phyloP scores from a whole-genome alignment of 2,888 invertebrate species.

The Odontocerum albicorne region DNA sequence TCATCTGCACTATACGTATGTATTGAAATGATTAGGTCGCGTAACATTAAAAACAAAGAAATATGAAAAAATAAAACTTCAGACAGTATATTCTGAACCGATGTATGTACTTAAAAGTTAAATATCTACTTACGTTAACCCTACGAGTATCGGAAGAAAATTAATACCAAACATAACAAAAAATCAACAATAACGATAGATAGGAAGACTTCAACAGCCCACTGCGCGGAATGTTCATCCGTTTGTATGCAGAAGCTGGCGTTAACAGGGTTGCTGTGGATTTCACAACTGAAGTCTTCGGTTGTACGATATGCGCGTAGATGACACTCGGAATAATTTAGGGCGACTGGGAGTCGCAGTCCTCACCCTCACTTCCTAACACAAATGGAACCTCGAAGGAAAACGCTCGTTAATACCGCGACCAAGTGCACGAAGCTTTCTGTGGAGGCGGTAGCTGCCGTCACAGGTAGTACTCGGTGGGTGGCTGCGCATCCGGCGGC shows the following conservation, averaged over 20 bases:
- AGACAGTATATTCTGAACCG: too few relatives aligned
- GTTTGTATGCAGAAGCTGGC: too few relatives aligned
- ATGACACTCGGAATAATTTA: slow-evolving; percentile 6
- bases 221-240: too few relatives aligned
- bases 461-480: slow-evolving; percentile 42
- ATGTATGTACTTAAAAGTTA: too few relatives aligned
- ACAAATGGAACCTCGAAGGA: not conserved
- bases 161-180: slow-evolving; percentile 58
- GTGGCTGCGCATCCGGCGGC: slow-evolving; percentile 46
- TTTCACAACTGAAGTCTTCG: too few relatives aligned
- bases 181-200: slow-evolving; percentile 34
- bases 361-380: slow-evolving; percentile 4
- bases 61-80: too few relatives aligned
- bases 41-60: too few relatives aligned
- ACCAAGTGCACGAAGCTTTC: slow-evolving; percentile 53
- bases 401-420: slow-evolving; percentile 45
- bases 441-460: slow-evolving; percentile 35
- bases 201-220: slow-evolving; percentile 15
- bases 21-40: too few relatives aligned
- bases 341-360: slow-evolving; percentile 25
- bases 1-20: slow-evolving; percentile 6
- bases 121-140: too few relatives aligned
- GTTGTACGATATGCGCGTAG: slow-evolving; percentile 21
- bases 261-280: too few relatives aligned
- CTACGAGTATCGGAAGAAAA: slow-evolving; percentile 12